Evolutionary conservation across 2,888 invertebrate species (phyloP), one percentile per base, ranked within the genome.

Genomic region (Embidobia sp.): DNA sequence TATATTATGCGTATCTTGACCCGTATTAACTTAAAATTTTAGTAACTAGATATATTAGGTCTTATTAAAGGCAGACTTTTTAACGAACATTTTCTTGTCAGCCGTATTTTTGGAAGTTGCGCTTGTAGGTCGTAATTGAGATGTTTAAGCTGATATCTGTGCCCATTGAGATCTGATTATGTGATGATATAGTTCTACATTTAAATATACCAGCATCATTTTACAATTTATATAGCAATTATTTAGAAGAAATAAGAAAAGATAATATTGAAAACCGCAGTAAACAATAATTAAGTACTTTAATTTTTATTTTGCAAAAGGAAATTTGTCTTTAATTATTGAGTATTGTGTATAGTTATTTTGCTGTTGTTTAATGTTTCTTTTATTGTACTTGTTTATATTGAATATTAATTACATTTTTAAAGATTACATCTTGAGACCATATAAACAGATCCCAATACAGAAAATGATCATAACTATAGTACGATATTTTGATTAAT

Each of bases 401-500:
- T 22, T 22, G 6, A 22, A n/a, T n/a, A n/a, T 22, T 22, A 29
- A 29, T 29, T 29, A 29, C 8, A 29, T 29, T 29, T 29, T 29
- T 8, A 8, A n/a, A n/a, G n/a, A 22, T 29, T 29, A 7, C 4
- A 29, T 29, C 8, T 29, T 29, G 6, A n/a, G 29, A n/a, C 10
- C 15, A 37, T 11, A 18, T 27, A 48, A 27, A 27, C 64, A 64
- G 49, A 64, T 51, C 64, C 10, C 64, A 64, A 10, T 51, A 64
- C 64, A 64, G 64, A 40, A 64, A 64, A 64, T 16, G 64, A 64
- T 51, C 64, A 64, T 42, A 64, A 64, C 64, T 46, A 10, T 44
- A 44, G 18, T 57, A 57, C 44, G 16, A 29, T 2, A 5, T 19
- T 48, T 15, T 48, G 10, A 6, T 11, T 48, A n/a, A n/a, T n/a